A percentile compares a stretch with the other conserved stretches of the same genome.
These are phyloP conservation scores for Nasua narica DNA, from an alignment of 2,797 vertebrate genomes.

Conservation along the genomic window DNA sequence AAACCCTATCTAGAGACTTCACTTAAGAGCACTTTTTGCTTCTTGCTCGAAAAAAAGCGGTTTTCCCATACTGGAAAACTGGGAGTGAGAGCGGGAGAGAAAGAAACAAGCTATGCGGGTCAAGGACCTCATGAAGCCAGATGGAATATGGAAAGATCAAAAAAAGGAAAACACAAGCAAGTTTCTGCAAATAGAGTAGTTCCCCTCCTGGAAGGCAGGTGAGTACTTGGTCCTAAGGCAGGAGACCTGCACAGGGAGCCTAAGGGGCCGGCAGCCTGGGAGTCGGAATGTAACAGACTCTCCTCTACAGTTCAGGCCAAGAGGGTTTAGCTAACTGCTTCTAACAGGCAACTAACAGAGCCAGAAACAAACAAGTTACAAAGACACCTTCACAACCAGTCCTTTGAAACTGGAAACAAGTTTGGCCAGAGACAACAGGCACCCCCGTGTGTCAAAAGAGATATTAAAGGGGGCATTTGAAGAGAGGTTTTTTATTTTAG, in stretches of 20 bases:
- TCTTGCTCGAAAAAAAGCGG: not conserved
- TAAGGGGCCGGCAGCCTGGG: not conserved
- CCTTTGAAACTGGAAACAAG: not conserved
- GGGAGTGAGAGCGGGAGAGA: not conserved
- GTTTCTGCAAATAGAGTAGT: not conserved
- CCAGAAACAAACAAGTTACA: not conserved
- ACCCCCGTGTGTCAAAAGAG: not conserved
- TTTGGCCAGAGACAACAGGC: not conserved
- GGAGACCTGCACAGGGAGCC: too few relatives aligned
- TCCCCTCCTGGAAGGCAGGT: rapidly evolving
- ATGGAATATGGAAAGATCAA: not conserved
- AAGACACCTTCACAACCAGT: not conserved
- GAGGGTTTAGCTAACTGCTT: not conserved
- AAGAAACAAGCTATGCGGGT: not conserved
- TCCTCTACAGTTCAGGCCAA: not conserved
- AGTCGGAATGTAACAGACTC: not conserved
- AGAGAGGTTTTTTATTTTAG: not conserved
- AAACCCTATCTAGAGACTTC: not conserved
- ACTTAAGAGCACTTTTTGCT: not conserved
- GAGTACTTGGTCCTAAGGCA: rapidly evolving
- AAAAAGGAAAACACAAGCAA: not conserved
- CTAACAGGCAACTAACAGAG: not conserved
- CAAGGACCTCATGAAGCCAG: not conserved
- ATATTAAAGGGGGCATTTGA: not conserved
- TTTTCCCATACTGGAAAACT: not conserved